phyloP scores from a whole-genome alignment of 2,797 vertebrate species.

The Crocidura indochinensis region DNA sequence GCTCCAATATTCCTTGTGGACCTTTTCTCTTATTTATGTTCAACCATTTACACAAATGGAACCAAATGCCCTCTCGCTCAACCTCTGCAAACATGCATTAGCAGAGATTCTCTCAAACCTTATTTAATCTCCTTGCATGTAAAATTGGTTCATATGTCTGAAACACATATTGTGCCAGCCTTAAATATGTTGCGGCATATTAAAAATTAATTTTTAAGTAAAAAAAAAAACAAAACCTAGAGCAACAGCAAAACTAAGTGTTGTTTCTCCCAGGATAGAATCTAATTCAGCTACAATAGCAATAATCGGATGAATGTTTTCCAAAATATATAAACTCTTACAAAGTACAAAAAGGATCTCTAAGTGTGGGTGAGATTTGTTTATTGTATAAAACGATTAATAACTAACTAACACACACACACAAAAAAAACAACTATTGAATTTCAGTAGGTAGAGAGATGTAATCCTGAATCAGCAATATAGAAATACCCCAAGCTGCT shows the following conservation, averaged over 20 bases:
- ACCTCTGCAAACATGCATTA: neutral
- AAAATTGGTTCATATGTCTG: conserved; percentile 33
- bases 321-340: conserved; percentile 55
- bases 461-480: conserved; percentile 3
- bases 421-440: too few relatives aligned
- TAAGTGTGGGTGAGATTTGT: neutral
- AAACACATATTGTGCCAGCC: neutral
- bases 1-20: neutral
- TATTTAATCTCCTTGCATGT: conserved; percentile 24
- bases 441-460: conserved; percentile 29
- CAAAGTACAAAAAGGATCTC: conserved; percentile 4
- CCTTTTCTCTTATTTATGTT: neutral
- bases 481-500: neutral
- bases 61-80: neutral
- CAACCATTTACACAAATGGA: conserved; percentile 9
- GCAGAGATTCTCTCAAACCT: neutral
- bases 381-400: conserved; percentile 20
- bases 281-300: conserved; percentile 55
- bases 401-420: neutral
- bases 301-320: conserved; percentile 39
- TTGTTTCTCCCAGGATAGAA: conserved; percentile 38
- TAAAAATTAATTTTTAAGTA: conserved; percentile 73
- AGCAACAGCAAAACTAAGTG: conserved; percentile 35
- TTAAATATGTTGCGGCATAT: conserved; percentile 62
- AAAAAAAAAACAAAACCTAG: neutral